Percentiles rank a stretch among this genome's conserved stretches.
Evolutionary conservation across 2,113 vertebrate species (phyloP).

Genomic region (Aplodontia rufa): DNA sequence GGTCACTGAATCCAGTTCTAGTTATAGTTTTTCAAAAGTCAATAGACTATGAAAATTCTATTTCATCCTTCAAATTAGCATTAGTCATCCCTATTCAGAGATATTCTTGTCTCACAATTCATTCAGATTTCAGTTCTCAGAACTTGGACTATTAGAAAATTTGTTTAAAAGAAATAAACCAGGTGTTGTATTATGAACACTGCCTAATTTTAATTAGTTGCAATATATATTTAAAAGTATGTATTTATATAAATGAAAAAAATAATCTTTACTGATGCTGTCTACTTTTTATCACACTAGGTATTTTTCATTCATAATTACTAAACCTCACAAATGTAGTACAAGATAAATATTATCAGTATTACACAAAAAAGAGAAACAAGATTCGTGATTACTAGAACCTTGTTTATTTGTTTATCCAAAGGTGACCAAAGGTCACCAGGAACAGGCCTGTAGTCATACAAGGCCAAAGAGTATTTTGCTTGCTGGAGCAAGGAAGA

Average conservation of each 20-base stretch:
- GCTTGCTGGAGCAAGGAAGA: neutral
- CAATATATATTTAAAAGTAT: neutral
- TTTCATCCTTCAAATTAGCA: slow-evolving; percentile 52
- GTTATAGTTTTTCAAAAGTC: slow-evolving; percentile 59
- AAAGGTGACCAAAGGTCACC: neutral
- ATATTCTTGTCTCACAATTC: neutral
- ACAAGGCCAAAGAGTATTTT: neutral
- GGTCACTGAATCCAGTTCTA: slow-evolving; percentile 56
- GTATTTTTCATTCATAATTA: neutral
- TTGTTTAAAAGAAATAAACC: slow-evolving; percentile 46
- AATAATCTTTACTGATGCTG: neutral
- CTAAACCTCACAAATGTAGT: neutral
- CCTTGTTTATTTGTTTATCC: neutral
- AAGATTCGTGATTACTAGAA: neutral
- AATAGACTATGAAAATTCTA: slow-evolving; percentile 58
- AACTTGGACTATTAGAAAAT: neutral
- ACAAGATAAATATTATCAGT: neutral
- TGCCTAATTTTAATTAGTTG: neutral
- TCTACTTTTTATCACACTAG: neutral
- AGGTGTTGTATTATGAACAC: neutral
- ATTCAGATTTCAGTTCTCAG: slow-evolving; percentile 38
- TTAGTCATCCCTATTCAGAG: slow-evolving; percentile 52
- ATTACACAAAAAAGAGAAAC: neutral
- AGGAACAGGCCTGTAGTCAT: neutral
- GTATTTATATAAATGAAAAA: neutral